Evolutionary conservation across 2,888 invertebrate genomes (phyloP), one percentile per base, ranked within the genome.

Genomic region (Ommatoiulus sabulosus): DNA sequence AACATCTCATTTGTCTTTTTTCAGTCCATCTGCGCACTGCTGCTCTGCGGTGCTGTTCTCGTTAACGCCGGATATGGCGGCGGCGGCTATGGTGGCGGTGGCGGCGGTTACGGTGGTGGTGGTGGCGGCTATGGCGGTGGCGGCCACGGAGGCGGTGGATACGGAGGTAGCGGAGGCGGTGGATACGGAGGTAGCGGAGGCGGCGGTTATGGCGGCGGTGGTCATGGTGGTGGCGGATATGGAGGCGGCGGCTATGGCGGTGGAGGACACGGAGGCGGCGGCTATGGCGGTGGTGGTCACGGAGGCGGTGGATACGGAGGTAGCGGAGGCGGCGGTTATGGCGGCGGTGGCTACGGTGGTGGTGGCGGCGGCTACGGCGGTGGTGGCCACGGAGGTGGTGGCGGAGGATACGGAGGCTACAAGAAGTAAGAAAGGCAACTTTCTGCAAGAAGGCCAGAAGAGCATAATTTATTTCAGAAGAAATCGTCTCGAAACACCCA

Each of bases 11-110:
- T 12, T 52, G 10, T 72, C 24, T 72, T 17, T 80, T 80, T 80
- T 80, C 80, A 80, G 80, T 80, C 80, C 35, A 80, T 80, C 80
- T 80, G 80, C 24, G 80, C 80, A 15, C 35, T 80, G 80, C 80
- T 80, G 15, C 80, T 80, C 35, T 80, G 80, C 80, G 80, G 80
- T 12, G 80, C 80, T 35, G 80, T 80, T 80, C 15, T 80, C 80
- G 80, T 80, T 80, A 80, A 80, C 15, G 80, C 80, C 12, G 80
- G 80, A 10, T 80, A 80, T 35, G 80, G 80, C 15, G 80, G 80
- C 24, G 80, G 80, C 5, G 80, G 80, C 35, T 35, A 35, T 12
- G 80, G 80, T 8, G 35, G 20, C n/a, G 57, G 57, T 15, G 57
- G 57, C 57, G 57, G 57, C 17, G 57, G 57, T 17, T 12, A 17